Conservation (phyloP, 2,113 vertebrate genomes). For the Alethe diademata region DNA sequence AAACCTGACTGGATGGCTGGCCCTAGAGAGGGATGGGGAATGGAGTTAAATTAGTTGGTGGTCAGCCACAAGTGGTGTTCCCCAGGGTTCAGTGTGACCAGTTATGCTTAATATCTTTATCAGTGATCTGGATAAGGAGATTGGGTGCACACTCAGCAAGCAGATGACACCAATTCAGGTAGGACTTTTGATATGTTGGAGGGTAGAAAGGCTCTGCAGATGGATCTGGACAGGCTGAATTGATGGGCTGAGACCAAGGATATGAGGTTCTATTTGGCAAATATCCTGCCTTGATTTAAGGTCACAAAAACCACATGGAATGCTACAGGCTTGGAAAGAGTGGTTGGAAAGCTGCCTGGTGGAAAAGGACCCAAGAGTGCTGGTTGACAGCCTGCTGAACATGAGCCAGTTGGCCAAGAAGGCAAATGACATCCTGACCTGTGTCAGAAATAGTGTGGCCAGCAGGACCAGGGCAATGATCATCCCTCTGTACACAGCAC, state of each 20-base stretch:
- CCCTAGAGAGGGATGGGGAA: neutral
- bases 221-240: neutral
- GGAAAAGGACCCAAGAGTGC: neutral
- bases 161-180: neutral
- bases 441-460: neutral
- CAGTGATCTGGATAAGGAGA: neutral
- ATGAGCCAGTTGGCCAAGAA: neutral
- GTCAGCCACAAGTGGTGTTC: neutral
- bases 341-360: neutral
- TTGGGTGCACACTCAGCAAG: neutral
- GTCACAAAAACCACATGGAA: neutral
- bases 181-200: neutral
- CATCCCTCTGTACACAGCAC: accelerated
- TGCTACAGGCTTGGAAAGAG: neutral
- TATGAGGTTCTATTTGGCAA: neutral
- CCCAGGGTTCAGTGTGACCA: neutral
- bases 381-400: neutral
- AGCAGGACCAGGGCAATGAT: neutral
- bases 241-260: neutral
- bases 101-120: neutral
- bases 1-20: neutral
- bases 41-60: neutral
- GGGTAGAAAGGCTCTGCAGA: neutral
- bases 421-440: neutral
- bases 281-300: neutral